phyloP scores from a whole-genome alignment of 2,797 vertebrate species.

The Netta rufina region DNA sequence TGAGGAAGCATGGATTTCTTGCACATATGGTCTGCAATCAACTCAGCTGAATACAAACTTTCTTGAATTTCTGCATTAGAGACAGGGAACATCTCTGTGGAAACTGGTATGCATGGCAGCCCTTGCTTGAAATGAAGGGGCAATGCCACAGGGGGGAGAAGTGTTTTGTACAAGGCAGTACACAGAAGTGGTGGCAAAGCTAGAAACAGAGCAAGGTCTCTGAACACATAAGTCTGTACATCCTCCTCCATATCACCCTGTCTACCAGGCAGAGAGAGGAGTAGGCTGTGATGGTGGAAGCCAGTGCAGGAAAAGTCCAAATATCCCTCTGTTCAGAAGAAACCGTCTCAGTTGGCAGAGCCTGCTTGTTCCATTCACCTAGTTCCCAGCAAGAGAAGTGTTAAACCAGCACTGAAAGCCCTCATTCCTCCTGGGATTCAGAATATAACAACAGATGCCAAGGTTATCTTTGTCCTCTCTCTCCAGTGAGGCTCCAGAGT shows the following conservation, averaged over 20 bases:
- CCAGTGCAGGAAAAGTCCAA: neutral
- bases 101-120: neutral
- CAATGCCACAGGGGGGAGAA: neutral
- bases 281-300: neutral
- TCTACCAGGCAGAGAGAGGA: neutral
- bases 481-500: conserved; percentile 7
- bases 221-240: neutral
- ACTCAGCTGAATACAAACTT: neutral
- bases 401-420: conserved; percentile 18
- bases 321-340: neutral
- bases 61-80: neutral
- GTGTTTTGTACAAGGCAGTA: neutral
- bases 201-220: neutral
- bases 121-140: neutral
- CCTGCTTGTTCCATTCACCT: neutral
- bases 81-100: neutral
- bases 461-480: conserved; percentile 28
- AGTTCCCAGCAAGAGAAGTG: neutral
- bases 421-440: neutral
- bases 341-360: neutral
- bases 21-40: neutral
- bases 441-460: conserved; percentile 21
- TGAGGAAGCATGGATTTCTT: neutral
- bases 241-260: neutral
- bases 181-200: neutral